Evolutionary conservation across 2,888 invertebrate genomes (phyloP).

Genomic region (Ametastegia equiseti): DNA sequence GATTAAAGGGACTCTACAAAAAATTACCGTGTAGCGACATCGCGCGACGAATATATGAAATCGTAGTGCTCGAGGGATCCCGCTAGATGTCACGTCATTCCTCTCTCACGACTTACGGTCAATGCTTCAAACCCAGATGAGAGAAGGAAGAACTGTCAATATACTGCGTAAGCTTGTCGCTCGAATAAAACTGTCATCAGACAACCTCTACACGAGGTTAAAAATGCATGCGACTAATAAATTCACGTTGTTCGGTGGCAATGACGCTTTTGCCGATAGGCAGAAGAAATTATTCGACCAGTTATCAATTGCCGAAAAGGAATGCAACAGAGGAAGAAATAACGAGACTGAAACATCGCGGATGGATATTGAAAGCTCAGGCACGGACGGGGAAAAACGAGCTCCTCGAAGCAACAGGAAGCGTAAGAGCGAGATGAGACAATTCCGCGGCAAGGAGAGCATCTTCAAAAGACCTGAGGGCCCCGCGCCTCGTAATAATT

Average conservation of each 20-base stretch:
- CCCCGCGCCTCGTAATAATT: constrained; percentile 77
- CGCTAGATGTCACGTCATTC: not conserved
- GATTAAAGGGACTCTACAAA: no score
- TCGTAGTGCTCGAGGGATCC: no score
- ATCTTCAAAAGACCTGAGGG: constrained; percentile 87
- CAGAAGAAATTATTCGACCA: constrained; percentile 85
- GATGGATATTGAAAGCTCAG: constrained; percentile 31
- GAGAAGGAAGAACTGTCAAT: not conserved
- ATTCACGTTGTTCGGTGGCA: constrained; percentile 62
- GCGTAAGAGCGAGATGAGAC: constrained; percentile 79
- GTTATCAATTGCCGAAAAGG: constrained; percentile 82
- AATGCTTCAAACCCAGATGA: not conserved
- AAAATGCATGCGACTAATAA: constrained; percentile 52
- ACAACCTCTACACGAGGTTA: not conserved
- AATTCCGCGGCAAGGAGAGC: constrained; percentile 85
- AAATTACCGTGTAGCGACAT: constrained; percentile 14
- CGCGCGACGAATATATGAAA: not conserved
- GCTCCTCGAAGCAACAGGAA: constrained; percentile 69
- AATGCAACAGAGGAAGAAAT: constrained; percentile 75
- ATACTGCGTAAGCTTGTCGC: not conserved
- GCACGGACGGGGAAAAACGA: constrained; percentile 44
- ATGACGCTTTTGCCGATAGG: constrained; percentile 77
- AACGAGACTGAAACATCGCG: not conserved
- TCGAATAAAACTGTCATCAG: not conserved
- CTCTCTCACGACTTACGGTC: not conserved